Base-by-base conservation (phyloP, 2,888 invertebrate genomes). In the Lypha dubia region DNA sequence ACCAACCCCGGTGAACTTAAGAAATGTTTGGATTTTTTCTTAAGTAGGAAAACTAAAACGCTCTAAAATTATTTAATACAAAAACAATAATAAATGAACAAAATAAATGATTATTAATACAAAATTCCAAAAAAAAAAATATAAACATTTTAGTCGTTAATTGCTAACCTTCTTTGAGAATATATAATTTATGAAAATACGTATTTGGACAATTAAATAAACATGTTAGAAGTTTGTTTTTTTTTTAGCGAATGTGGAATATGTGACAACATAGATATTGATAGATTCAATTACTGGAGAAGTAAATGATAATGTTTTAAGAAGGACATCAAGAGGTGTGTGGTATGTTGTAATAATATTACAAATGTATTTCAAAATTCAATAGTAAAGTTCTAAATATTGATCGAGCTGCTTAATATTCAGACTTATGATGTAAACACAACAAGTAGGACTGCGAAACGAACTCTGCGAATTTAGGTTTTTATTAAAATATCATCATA, bases 1-100 rank as follows among this genome's bases (percentile, higher is more conserved):
- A 86, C 84, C 75, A 82, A 85, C 73, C 86, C 86, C 86, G 71
- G 71, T 82, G 86, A 86, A 86, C 87, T 87, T 87, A 86, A 87
- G 86, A 86, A 75, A 83, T 77, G 56, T 84, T 84, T 84, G 84
- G 77, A 77, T 74, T 84, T 86, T 86, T 87, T 87, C 87, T 87
- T 87, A 86, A 86, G 84, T 82, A 82, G 82, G 76, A 76, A 46
- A 62, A 82, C 79, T 63, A 49, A 49, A 79, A 77, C 79, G 82
- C 84, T 85, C 70, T 83, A 86, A 84, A 86, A 84, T 86, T 85
- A 83, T 87, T 85, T 83, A 86, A 85, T 81, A 82, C 83, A 83
- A 86, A 70, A 74, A 74, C 38, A 77, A 80, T 35, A 76, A 65
- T 35, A 44, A 68, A 71, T 75, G 70, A 85, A 79, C 75, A 79